Percentiles rank a stretch among this genome's conserved stretches.
phyloP scores from a whole-genome alignment of 2,888 invertebrate genomes.

The Trachelus iudaicus region DNA sequence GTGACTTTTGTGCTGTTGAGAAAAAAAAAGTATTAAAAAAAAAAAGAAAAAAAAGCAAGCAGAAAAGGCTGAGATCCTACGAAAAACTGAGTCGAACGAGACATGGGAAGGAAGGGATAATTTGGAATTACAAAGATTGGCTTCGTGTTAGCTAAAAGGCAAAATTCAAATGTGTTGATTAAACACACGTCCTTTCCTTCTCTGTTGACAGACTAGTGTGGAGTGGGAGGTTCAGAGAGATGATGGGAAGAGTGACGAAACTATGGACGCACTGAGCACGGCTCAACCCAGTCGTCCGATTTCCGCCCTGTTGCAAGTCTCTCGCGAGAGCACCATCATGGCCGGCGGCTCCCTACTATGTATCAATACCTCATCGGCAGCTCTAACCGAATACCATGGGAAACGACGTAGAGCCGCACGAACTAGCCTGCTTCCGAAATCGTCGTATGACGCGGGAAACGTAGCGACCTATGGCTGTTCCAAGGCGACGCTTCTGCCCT shows the following conservation, averaged over 20 bases:
- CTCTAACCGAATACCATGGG: slow-evolving; percentile 29
- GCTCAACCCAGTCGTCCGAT: slow-evolving; percentile 48
- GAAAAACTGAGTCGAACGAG: slow-evolving; percentile 35
- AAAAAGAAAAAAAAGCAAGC: not conserved
- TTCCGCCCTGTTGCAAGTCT: slow-evolving; percentile 46
- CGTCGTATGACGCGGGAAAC: not conserved
- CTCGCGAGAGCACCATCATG: slow-evolving; percentile 50
- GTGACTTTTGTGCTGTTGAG: not conserved
- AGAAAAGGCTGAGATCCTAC: slow-evolving; percentile 21
- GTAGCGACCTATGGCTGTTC: not conserved
- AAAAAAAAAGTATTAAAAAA: not conserved
- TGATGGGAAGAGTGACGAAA: slow-evolving; percentile 65
- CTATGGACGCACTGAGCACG: slow-evolving; percentile 55
- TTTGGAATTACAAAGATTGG: slow-evolving; percentile 48
- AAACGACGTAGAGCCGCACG: slow-evolving; percentile 2
- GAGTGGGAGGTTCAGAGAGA: slow-evolving; percentile 67
- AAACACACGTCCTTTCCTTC: slow-evolving; percentile 72
- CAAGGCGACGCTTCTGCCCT: slow-evolving; percentile 1
- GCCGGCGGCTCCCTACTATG: slow-evolving; percentile 49
- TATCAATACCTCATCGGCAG: slow-evolving; percentile 44
- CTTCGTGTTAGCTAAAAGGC: slow-evolving; percentile 55
- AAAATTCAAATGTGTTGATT: slow-evolving; percentile 54
- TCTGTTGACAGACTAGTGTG: slow-evolving; percentile 75
- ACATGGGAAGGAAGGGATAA: slow-evolving; percentile 70
- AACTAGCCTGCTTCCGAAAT: slow-evolving; percentile 4